A percentile compares a stretch with the other conserved stretches of the same genome.
Evolutionary conservation across 2,113 vertebrate species (phyloP).

Genomic region (Trochalopteron elliotii): DNA sequence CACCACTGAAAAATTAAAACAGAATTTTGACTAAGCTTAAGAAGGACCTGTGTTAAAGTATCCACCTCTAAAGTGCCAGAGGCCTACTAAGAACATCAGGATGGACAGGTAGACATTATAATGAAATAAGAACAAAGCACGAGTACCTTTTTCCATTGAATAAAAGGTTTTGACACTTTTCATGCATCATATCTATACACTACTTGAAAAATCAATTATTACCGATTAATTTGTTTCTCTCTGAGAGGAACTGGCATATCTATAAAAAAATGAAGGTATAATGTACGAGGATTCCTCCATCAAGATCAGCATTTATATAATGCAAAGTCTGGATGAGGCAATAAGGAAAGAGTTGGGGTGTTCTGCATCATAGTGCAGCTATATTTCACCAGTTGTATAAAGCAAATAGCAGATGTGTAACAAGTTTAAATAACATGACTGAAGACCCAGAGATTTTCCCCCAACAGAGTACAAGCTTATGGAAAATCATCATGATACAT

Average conservation of each 20-base stretch:
- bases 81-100: background rate
- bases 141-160: background rate
- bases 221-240: background rate
- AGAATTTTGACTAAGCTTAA: conserved; percentile 6
- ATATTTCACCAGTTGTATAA: background rate
- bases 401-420: background rate
- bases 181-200: background rate
- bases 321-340: background rate
- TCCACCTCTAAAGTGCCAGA: background rate
- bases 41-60: background rate
- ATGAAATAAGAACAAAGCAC: background rate
- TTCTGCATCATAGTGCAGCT: background rate
- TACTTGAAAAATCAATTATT: background rate
- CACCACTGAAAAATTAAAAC: conserved; percentile 81
- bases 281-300: background rate
- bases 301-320: background rate
- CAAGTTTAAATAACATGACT: background rate
- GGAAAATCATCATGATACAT: background rate
- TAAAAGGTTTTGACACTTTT: background rate
- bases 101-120: background rate
- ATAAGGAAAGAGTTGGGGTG: background rate
- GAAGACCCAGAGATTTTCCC: background rate
- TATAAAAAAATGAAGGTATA: background rate
- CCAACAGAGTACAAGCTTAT: background rate
- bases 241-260: background rate